Evolutionary conservation across 2,113 vertebrate species (phyloP).

Genomic region (Xyliphius kryptos): DNA sequence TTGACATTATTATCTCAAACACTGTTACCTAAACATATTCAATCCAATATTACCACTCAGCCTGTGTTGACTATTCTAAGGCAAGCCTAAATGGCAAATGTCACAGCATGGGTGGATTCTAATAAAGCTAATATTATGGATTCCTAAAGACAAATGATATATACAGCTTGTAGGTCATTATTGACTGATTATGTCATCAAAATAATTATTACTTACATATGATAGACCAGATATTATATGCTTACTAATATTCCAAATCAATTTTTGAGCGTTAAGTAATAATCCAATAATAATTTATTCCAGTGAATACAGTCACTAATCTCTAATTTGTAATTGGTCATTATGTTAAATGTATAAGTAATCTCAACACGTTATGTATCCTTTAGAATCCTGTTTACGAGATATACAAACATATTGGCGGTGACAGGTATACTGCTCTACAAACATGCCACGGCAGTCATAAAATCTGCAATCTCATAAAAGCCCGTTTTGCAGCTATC

Average conservation of each 20-base stretch:
- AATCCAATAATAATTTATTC: too few species aligned
- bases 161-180: too few species aligned
- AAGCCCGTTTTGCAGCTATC: constrained; percentile 9
- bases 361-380: constrained; percentile 5
- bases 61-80: constrained; percentile 28
- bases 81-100: constrained; percentile 30
- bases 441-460: constrained; percentile 6
- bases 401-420: constrained; percentile 13
- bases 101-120: constrained; percentile 21
- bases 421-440: constrained; percentile 34
- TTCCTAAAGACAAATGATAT: constrained; percentile 2
- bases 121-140: constrained; percentile 10
- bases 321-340: not conserved
- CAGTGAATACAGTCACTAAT: too few species aligned
- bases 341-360: constrained; percentile 1
- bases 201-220: too few species aligned
- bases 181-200: too few species aligned
- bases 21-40: constrained; percentile 48
- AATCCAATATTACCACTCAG: constrained; percentile 49
- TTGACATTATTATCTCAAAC: constrained; percentile 51
- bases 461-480: constrained; percentile 26
- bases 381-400: constrained; percentile 11
- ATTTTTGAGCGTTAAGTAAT: too few species aligned
- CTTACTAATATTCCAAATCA: too few species aligned
- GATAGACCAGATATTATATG: too few species aligned